phyloP scores from a whole-genome alignment of 1,140 invertebrate genomes.

The Scaptomyza graminum region DNA sequence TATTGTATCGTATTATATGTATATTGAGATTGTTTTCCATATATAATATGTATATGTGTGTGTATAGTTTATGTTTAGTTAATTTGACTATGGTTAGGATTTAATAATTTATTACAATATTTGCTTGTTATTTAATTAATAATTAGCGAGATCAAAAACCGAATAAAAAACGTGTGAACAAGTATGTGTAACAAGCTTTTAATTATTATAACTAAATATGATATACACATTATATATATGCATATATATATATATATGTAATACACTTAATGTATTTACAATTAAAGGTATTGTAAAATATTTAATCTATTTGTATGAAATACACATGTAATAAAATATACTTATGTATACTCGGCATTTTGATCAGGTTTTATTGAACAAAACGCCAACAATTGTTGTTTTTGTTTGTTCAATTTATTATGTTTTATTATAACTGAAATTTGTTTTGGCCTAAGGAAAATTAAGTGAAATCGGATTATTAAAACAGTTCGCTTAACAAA shows the following conservation, averaged over 20 bases:
- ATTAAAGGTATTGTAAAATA: conserved; percentile 78
- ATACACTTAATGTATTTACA: conserved; percentile 70
- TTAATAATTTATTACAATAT: conserved; percentile 48
- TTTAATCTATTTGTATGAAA: conserved; percentile 82
- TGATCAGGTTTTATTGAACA: conserved; percentile 35
- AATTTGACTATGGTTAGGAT: conserved; percentile 42
- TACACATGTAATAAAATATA: conserved; percentile 70
- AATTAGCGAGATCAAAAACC: conserved; percentile 68
- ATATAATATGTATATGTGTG: conserved; percentile 48
- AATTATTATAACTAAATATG: conserved; percentile 63
- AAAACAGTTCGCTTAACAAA: too few species aligned
- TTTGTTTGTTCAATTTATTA: neutral
- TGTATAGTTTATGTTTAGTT: conserved; percentile 59
- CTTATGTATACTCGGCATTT: conserved; percentile 46
- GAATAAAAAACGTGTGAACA: conserved; percentile 3
- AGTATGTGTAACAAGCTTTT: conserved; percentile 64
- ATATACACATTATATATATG: conserved; percentile 39
- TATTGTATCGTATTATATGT: conserved; percentile 5
- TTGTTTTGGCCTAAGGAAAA: too few species aligned
- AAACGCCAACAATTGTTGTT: neutral
- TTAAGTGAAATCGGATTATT: too few species aligned
- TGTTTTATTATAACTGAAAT: too few species aligned
- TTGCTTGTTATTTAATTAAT: conserved; percentile 79
- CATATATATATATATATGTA: conserved; percentile 56
- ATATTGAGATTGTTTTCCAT: conserved; percentile 53